Base-by-base conservation (phyloP, 2,113 vertebrate genomes). In the Cyphomyrus plagiostoma region DNA sequence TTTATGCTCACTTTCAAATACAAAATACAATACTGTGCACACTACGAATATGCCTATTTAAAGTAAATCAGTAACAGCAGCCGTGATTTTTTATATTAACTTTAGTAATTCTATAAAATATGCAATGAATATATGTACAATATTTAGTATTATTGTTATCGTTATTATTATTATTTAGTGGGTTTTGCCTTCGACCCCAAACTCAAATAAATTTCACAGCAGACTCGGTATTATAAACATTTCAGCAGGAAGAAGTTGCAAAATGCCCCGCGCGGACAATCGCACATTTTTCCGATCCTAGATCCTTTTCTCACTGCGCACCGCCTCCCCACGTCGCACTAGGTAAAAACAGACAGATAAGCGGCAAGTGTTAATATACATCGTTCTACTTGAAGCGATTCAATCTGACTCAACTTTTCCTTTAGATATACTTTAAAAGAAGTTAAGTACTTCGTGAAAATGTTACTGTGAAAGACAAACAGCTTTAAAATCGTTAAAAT, bases 171-270 rank as follows among this genome's bases (percentile, higher is more conserved):
- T 89, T 13, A 9, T 82, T 19, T 85, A n/a, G 86, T 62, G 58
- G 46, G 85, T 89, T 89, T 74, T 39, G 4, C 39, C 8, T 56
- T 83, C 52, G 21, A 42, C 89, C 89, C 86, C 50, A 9, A 17
- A 58, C 17, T 86, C 49, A 91, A 50, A 66, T 21, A 19, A 45
- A 89, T 77, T 62, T 23, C 21, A 66, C 80, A 30, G 35, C 52
- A 90, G 39, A 1, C 42, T 39, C 35, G 83, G 23, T 21, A 94
- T 95, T 94, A 96, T 94, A 97, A 95, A 92, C 96, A 96, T 93
- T 97, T 96, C 30, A 96, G 92, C 91, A 97, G 94, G 90, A 96
- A 96, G 90, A 96, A 96, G 93, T 95, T 95, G 89, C 96, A 96
- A 86, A 94, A 92, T 19, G 94, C 92, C 92, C 91, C 90, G 4